Percentiles rank a stretch among this genome's conserved stretches.
phyloP scores from a whole-genome alignment of 2,113 vertebrate species.

The Erythrocebus patas region DNA sequence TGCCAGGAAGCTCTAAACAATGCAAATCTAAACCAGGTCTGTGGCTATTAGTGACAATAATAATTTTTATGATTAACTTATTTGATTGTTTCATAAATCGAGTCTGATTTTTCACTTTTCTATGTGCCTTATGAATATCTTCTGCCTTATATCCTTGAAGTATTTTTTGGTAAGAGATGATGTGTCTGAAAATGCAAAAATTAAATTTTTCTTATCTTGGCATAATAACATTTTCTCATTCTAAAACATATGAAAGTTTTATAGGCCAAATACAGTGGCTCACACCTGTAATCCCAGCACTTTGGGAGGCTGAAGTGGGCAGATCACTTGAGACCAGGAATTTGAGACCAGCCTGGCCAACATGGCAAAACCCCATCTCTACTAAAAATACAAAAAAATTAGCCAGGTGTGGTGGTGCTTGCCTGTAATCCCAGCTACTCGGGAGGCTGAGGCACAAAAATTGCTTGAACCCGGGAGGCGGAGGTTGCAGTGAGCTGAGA shows the following conservation, averaged over 20 bases:
- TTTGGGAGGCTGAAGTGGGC: too few relatives aligned
- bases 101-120: neutral
- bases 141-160: neutral
- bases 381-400: too few relatives aligned
- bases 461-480: too few relatives aligned
- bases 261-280: neutral
- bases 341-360: too few relatives aligned
- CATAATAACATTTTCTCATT: slow-evolving; percentile 6
- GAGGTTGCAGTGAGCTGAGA: too few relatives aligned
- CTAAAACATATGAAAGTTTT: neutral
- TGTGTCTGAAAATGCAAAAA: neutral
- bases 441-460: too few relatives aligned
- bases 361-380: too few relatives aligned
- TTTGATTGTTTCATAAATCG: slow-evolving; percentile 3
- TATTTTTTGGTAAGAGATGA: neutral
- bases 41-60: neutral
- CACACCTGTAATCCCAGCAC: too few relatives aligned
- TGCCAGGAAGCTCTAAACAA: neutral
- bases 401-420: too few relatives aligned
- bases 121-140: neutral
- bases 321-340: too few relatives aligned
- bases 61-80: neutral
- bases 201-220: neutral
- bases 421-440: too few relatives aligned
- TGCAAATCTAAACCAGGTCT: neutral